phyloP scores from a whole-genome alignment of 2,113 vertebrate genomes.

The Nothobranchius kuhntae region DNA sequence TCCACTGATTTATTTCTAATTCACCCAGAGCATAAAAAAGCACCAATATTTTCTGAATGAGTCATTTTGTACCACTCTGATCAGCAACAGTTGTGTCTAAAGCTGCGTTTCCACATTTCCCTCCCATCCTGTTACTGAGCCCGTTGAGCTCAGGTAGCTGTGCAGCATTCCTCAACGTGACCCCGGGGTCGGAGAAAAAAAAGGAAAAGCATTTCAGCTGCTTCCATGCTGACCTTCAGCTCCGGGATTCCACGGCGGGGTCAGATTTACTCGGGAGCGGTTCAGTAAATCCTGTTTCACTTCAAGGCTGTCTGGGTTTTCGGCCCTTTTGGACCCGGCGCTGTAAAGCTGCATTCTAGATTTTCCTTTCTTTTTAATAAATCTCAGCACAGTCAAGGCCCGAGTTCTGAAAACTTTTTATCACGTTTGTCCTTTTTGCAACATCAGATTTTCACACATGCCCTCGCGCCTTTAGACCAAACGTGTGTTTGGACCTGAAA shows the following conservation, averaged over 20 bases:
- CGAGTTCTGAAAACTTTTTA: too few species aligned
- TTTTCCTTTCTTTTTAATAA: neutral
- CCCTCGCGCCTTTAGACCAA: too few species aligned
- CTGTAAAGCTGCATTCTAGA: too few species aligned
- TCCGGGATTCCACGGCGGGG: slow-evolving; percentile 26
- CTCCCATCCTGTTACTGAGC: slow-evolving; percentile 4
- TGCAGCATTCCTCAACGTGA: slow-evolving; percentile 65
- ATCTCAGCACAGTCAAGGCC: neutral
- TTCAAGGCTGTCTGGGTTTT: slow-evolving; percentile 42
- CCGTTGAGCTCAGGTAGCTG: slow-evolving; percentile 58
- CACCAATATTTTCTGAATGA: slow-evolving; percentile 5
- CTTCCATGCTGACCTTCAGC: slow-evolving; percentile 52
- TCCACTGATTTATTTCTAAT: slow-evolving; percentile 11
- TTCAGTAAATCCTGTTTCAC: slow-evolving; percentile 21
- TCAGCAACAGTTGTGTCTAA: neutral
- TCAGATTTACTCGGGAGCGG: slow-evolving; percentile 35
- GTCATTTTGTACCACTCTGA: neutral
- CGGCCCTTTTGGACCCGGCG: slow-evolving; percentile 37
- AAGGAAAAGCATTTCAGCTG: slow-evolving; percentile 38
- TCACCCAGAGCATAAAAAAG: neutral
- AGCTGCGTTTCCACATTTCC: neutral
- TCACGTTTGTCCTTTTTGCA: neutral
- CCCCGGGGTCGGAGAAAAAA: slow-evolving; percentile 37
- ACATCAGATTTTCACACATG: neutral
- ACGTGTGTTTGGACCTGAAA: too few species aligned